phyloP scores from a whole-genome alignment of 2,888 invertebrate genomes.

The Hirtodrosophila cameraria region DNA sequence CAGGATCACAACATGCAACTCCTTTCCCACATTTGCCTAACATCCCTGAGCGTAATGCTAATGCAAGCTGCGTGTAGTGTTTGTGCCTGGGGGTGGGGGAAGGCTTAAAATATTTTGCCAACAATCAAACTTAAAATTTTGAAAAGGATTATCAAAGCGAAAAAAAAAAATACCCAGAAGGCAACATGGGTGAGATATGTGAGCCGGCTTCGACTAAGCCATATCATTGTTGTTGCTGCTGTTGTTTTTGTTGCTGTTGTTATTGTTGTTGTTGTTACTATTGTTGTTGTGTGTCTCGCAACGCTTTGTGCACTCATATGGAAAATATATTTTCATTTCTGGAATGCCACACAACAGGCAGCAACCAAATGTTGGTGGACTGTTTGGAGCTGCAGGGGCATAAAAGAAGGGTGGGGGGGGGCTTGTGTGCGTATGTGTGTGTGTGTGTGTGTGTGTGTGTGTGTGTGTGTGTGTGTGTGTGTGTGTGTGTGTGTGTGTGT shows the following conservation, averaged over 20 bases:
- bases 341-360: slow-evolving; percentile 57
- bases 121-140: slow-evolving; percentile 74
- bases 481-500: too few relatives aligned
- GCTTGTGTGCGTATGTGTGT: too few relatives aligned
- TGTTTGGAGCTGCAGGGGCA: slow-evolving; percentile 4
- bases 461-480: too few relatives aligned
- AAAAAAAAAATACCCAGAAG: slow-evolving; percentile 30
- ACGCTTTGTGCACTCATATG: slow-evolving; percentile 75
- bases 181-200: slow-evolving; percentile 44
- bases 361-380: too few relatives aligned
- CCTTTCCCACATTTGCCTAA: slow-evolving; percentile 3
- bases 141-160: slow-evolving; percentile 65
- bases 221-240: slow-evolving; percentile 16
- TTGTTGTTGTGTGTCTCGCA: slow-evolving; percentile 51
- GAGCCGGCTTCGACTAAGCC: slow-evolving; percentile 41
- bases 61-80: slow-evolving; percentile 42
- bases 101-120: slow-evolving; percentile 67
- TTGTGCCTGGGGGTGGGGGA: slow-evolving; percentile 53
- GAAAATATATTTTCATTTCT: slow-evolving; percentile 77
- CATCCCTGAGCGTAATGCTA: slow-evolving; percentile 42
- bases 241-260: too few relatives aligned
- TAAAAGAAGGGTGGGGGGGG: neutral
- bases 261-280: slow-evolving; percentile 19
- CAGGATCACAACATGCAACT: too few relatives aligned
- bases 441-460: too few relatives aligned